These are phyloP conservation scores for Abrostola tripartita DNA, from an alignment of 2,888 invertebrate species.

Conservation along the genomic window DNA sequence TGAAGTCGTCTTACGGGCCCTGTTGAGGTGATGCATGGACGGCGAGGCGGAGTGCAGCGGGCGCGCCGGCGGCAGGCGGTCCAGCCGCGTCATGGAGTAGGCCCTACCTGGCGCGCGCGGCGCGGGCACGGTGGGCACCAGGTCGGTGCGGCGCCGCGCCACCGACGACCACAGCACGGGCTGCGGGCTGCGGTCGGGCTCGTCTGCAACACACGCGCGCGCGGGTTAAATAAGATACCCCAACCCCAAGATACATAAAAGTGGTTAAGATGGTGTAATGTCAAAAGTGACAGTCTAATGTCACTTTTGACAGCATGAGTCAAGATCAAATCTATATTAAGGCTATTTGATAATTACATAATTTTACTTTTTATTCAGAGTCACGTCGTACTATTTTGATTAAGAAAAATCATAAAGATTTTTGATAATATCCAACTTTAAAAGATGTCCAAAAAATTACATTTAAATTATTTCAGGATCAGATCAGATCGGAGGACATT, in stretches of 20 bases:
- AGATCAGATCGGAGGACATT: too few relatives aligned
- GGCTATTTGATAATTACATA: too few relatives aligned
- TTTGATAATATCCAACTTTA: too few relatives aligned
- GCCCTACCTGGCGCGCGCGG: constrained; percentile 91
- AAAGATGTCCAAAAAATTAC: too few relatives aligned
- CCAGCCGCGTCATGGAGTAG: constrained; percentile 97
- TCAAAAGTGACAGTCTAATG: not conserved
- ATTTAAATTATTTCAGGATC: too few relatives aligned
- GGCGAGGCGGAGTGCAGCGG: constrained; percentile 71
- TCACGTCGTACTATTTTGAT: too few relatives aligned
- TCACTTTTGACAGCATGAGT: too few relatives aligned
- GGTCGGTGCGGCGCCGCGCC: constrained; percentile 95
- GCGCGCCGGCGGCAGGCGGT: constrained; percentile 82
- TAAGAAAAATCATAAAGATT: too few relatives aligned
- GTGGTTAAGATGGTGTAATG: not conserved
- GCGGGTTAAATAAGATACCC: too few relatives aligned
- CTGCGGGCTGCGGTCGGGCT: constrained; percentile 78
- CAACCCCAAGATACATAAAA: too few relatives aligned
- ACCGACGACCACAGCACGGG: constrained; percentile 92
- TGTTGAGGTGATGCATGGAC: constrained; percentile 78
- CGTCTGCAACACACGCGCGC: constrained; percentile 80
- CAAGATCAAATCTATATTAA: too few relatives aligned
- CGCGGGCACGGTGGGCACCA: constrained; percentile 95
- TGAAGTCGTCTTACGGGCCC: constrained; percentile 73
- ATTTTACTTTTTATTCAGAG: too few relatives aligned